These are phyloP conservation scores for Amphipyra berbera DNA, from an alignment of 2,888 invertebrate genomes.

Conservation along the genomic window DNA sequence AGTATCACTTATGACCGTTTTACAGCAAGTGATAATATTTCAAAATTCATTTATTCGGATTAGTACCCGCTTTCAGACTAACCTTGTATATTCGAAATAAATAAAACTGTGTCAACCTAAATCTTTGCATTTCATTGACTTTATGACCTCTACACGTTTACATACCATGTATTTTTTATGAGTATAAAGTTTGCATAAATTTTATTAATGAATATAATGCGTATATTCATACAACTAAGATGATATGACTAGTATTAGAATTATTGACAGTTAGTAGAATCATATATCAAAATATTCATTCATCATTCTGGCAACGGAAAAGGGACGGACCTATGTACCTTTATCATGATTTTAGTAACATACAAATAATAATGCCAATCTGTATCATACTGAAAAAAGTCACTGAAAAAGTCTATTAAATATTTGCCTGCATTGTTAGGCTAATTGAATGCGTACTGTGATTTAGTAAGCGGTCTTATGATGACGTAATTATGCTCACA, in stretches of 20 bases:
- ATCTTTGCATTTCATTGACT: constrained; percentile 1
- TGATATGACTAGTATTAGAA: constrained; percentile 42
- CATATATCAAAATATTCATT: constrained; percentile 29
- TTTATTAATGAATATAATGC: constrained; percentile 12
- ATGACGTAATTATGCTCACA: background rate
- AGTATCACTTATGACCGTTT: no score
- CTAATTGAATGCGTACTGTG: background rate
- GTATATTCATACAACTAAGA: constrained; percentile 21
- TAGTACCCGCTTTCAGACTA: no score
- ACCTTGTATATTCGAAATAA: constrained; percentile 9
- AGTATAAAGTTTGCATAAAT: constrained; percentile 8
- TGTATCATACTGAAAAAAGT: constrained; percentile 4
- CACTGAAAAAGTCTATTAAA: constrained; percentile 5
- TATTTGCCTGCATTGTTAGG: background rate
- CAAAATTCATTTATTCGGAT: no score
- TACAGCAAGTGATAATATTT: no score
- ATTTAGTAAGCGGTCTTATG: background rate
- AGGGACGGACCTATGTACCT: constrained; percentile 37
- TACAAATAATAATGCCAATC: background rate
- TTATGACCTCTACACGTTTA: constrained; percentile 3
- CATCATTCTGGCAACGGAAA: constrained; percentile 31
- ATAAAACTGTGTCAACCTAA: constrained; percentile 10
- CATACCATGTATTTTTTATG: constrained; percentile 2
- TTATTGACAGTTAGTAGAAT: constrained; percentile 17
- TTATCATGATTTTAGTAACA: constrained; percentile 10